Evolutionary conservation across 2,797 vertebrate genomes (phyloP).

Genomic region (Pipistrellus nathusii): DNA sequence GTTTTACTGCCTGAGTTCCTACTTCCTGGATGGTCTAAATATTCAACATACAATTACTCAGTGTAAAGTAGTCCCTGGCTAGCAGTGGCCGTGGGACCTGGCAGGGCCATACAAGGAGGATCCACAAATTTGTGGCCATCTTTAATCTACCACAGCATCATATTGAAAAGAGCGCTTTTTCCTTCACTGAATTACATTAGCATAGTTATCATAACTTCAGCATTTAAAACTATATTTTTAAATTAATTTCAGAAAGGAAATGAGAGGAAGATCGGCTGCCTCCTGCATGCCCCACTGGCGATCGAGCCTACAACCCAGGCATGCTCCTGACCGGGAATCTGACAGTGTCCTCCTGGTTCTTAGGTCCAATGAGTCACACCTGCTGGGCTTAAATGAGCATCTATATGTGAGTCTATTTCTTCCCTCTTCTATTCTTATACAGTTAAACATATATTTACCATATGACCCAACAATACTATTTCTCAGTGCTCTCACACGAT

Average conservation of each 20-base stretch:
- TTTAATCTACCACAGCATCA: not conserved
- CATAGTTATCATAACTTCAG: not conserved
- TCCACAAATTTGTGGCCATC: not conserved
- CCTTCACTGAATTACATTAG: not conserved
- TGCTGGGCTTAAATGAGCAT: not conserved
- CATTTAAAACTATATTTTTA: not conserved
- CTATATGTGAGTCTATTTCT: too few species aligned
- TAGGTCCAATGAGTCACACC: not conserved
- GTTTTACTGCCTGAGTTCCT: constrained; percentile 25
- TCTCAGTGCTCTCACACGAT: not conserved
- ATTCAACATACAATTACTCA: not conserved
- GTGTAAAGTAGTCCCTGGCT: not conserved
- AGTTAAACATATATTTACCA: not conserved
- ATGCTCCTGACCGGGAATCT: too few species aligned
- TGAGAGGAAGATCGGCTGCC: too few species aligned
- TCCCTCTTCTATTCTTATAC: not conserved
- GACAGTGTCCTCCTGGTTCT: too few species aligned
- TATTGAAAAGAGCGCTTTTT: not conserved
- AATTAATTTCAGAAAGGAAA: too few species aligned
- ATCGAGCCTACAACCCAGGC: too few species aligned
- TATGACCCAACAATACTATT: not conserved
- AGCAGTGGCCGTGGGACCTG: not conserved
- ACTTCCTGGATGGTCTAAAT: constrained; percentile 51
- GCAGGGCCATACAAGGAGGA: not conserved
- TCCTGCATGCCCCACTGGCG: too few species aligned